phyloP scores from a whole-genome alignment of 2,888 invertebrate genomes.

The Brassicogethes aeneus region DNA sequence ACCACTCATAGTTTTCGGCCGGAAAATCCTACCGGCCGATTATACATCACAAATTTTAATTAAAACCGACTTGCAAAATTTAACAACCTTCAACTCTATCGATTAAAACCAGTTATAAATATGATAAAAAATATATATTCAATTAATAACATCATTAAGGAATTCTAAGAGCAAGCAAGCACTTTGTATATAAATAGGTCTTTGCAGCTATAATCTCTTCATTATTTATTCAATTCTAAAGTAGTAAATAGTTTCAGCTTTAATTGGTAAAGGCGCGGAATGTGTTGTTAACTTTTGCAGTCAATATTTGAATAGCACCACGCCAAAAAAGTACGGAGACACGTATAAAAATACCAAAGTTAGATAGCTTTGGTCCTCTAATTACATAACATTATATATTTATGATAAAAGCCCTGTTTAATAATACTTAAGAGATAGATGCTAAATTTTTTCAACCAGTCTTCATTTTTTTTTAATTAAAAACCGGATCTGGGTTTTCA shows the following conservation, averaged over 20 bases:
- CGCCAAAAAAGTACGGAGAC: conserved; percentile 37
- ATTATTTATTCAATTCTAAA: no score
- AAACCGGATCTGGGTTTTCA: not conserved
- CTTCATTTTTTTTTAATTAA: conserved; percentile 1
- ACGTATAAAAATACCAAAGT: conserved; percentile 40
- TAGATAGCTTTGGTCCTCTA: conserved; percentile 37
- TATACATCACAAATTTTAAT: conserved; percentile 2
- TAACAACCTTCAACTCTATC: conserved; percentile 1
- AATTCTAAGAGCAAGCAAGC: no score
- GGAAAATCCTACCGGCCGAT: not conserved
- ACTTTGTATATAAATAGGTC: no score
- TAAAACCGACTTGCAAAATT: not conserved
- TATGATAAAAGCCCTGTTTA: conserved; percentile 37
- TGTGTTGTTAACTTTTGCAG: not conserved
- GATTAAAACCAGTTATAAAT: not conserved
- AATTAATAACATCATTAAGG: not conserved
- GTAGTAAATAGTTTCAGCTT: not conserved
- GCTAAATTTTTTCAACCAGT: conserved; percentile 1
- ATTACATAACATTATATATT: conserved; percentile 23
- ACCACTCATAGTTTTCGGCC: conserved; percentile 10
- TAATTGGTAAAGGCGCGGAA: not conserved
- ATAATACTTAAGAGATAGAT: conserved; percentile 35
- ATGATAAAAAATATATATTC: conserved; percentile 8
- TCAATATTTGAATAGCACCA: conserved; percentile 35
- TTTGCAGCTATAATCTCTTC: no score